phyloP scores from a whole-genome alignment of 2,113 vertebrate genomes.

The Cyanoramphus novaezelandiae region DNA sequence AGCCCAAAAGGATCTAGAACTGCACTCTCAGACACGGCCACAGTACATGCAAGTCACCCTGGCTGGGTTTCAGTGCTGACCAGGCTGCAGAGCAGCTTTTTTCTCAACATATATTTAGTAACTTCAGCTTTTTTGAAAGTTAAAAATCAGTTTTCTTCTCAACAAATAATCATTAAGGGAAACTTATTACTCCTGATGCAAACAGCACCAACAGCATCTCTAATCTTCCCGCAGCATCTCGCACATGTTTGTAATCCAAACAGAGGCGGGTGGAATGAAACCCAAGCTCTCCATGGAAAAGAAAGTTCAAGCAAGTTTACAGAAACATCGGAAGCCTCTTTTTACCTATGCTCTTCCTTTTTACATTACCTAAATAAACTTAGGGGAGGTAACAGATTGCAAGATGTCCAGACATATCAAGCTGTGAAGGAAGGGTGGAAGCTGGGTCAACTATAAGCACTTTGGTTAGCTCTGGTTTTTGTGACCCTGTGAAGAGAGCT shows the following conservation, averaged over 20 bases:
- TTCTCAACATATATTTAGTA: background rate
- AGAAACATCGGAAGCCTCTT: background rate
- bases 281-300: background rate
- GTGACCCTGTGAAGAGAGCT: background rate
- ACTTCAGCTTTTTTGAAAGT: background rate
- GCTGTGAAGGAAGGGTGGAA: background rate
- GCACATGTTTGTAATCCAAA: background rate
- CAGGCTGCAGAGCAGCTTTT: background rate
- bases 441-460: background rate
- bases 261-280: background rate
- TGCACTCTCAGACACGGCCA: background rate
- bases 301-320: background rate
- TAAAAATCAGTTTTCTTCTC: background rate
- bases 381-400: background rate
- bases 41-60: background rate
- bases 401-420: background rate
- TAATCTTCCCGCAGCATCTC: background rate
- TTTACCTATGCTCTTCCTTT: background rate
- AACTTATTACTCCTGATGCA: background rate
- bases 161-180: background rate
- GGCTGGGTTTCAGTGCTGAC: background rate
- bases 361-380: background rate
- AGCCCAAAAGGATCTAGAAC: background rate
- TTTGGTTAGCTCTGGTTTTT: background rate
- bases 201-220: background rate